Percentiles rank a stretch among this genome's conserved stretches.
These are phyloP conservation scores for Capitella teleta DNA, from an alignment of 1,140 invertebrate genomes.

Conservation along the genomic window DNA sequence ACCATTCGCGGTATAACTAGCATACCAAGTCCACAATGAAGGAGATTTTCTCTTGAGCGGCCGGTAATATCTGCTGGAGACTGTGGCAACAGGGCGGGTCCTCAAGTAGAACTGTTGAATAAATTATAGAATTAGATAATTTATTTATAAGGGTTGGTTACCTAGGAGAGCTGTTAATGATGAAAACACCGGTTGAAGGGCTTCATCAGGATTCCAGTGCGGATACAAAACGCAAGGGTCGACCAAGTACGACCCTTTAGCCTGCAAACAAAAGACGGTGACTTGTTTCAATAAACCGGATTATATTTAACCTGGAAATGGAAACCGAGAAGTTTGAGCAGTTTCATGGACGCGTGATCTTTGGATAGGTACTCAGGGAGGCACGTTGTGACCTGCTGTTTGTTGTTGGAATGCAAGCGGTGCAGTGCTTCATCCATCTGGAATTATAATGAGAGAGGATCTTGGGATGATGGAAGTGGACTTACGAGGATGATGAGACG, in stretches of 20 bases:
- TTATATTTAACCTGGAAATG: conserved; percentile 39
- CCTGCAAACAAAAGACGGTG: background rate
- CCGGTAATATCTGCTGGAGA: conserved; percentile 22
- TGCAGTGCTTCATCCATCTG: conserved; percentile 33
- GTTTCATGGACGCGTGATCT: conserved; percentile 18
- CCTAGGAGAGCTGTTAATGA: too few relatives aligned
- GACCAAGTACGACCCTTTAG: conserved; percentile 16
- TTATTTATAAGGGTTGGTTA: too few relatives aligned
- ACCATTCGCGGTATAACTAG: too few relatives aligned
- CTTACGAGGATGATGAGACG: too few relatives aligned
- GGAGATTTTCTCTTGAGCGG: conserved; percentile 28
- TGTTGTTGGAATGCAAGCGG: conserved; percentile 28
- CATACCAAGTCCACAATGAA: conserved; percentile 29
- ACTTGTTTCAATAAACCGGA: too few relatives aligned
- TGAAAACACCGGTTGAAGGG: conserved; percentile 32
- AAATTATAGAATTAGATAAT: too few relatives aligned
- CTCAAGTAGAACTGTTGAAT: too few relatives aligned
- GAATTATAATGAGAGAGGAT: conserved; percentile 4
- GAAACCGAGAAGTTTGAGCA: conserved; percentile 32
- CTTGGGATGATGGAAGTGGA: too few relatives aligned
- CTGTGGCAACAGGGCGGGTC: conserved; percentile 17
- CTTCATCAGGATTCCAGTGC: conserved; percentile 32
- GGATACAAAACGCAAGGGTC: conserved; percentile 35
- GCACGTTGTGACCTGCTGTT: conserved; percentile 20
- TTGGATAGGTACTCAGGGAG: conserved; percentile 16